A percentile compares a stretch with the other conserved stretches of the same genome.
These are phyloP conservation scores for Fregetta grallaria DNA, from an alignment of 2,113 vertebrate genomes.

Conservation along the genomic window DNA sequence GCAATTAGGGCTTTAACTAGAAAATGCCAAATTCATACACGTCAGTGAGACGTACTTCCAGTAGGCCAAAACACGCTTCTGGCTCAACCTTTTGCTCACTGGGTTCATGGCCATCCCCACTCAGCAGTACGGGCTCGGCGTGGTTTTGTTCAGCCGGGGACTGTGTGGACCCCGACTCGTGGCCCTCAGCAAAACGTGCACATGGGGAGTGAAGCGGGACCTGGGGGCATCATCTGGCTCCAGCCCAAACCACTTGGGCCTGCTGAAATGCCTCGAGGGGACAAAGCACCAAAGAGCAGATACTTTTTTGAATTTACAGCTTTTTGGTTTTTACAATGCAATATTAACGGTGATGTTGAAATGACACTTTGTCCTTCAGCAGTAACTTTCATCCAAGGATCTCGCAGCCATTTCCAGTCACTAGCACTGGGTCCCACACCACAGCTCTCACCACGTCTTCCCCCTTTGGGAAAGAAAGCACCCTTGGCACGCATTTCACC, in stretches of 20 bases:
- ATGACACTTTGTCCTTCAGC: not conserved
- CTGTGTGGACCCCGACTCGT: rapidly evolving
- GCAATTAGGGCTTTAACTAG: not conserved
- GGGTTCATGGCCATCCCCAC: rapidly evolving
- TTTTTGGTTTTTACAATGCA: not conserved
- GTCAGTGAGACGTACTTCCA: not conserved
- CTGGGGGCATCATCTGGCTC: rapidly evolving
- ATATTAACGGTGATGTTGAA: not conserved
- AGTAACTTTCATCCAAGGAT: not conserved
- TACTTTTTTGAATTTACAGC: not conserved
- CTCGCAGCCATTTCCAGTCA: rapidly evolving
- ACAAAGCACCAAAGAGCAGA: not conserved
- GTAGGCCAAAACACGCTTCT: rapidly evolving
- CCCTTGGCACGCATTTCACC: not conserved
- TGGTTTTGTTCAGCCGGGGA: not conserved
- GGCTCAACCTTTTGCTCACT: not conserved
- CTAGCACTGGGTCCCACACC: rapidly evolving
- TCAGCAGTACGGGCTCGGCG: rapidly evolving
- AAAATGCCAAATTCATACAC: not conserved
- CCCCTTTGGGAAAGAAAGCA: not conserved
- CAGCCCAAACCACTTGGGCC: not conserved
- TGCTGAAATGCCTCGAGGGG: not conserved
- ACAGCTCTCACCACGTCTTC: not conserved
- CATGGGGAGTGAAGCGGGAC: rapidly evolving
- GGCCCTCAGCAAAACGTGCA: rapidly evolving